phyloP scores from a whole-genome alignment of 2,113 vertebrate genomes.

The Varanus komodoensis region DNA sequence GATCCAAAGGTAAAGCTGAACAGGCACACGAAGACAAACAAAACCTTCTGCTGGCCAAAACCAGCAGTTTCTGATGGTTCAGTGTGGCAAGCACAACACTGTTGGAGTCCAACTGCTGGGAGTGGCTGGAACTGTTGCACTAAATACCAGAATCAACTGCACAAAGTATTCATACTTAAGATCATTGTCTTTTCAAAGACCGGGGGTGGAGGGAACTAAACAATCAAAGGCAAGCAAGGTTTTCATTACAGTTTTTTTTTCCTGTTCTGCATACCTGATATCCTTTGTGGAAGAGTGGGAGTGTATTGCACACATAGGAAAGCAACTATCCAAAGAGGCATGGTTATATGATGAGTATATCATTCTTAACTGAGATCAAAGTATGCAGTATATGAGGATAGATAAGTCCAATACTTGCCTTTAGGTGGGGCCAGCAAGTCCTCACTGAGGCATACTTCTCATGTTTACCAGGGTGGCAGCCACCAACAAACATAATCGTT shows the following conservation, averaged over 20 bases:
- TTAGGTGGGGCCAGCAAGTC: background rate
- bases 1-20: background rate
- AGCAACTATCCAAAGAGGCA: background rate
- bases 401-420: background rate
- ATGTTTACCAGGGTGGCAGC: background rate
- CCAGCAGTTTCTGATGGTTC: background rate
- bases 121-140: background rate
- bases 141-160: background rate
- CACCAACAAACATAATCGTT: background rate
- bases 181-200: background rate
- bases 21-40: background rate
- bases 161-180: background rate
- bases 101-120: background rate
- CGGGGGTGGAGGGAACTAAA: background rate
- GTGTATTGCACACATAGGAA: background rate
- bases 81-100: background rate
- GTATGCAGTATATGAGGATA: background rate
- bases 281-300: background rate
- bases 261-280: background rate
- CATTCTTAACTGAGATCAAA: slow-evolving; percentile 18
- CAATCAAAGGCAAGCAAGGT: background rate
- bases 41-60: background rate
- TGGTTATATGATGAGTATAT: background rate
- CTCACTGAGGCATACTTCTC: background rate
- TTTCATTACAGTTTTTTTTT: background rate